Conservation (phyloP, 2,797 vertebrate species). For the Chelonia mydas region DNA sequence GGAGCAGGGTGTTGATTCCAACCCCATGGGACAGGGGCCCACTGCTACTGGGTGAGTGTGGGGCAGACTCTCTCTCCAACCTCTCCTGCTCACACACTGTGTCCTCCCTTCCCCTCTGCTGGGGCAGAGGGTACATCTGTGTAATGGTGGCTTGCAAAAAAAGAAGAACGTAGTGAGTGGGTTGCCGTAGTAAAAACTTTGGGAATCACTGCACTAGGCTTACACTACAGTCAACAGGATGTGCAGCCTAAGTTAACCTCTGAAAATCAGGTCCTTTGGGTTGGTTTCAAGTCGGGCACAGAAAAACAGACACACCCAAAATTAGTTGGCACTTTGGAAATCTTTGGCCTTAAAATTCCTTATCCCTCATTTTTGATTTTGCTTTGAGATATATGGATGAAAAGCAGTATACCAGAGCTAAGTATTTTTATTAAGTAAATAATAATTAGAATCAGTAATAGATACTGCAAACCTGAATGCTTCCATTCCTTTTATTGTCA, state of each 20-base stretch:
- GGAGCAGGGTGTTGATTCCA: background rate
- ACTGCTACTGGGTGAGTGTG: no score
- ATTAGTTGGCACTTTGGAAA: background rate
- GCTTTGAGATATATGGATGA: background rate
- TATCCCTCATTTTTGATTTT: background rate
- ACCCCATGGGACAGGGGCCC: background rate
- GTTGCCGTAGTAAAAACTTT: background rate
- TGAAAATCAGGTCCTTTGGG: background rate
- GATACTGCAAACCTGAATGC: background rate
- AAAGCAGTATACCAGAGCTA: background rate
- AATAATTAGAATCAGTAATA: background rate
- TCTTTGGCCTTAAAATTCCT: background rate
- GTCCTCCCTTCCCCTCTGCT: background rate
- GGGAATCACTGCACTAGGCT: background rate
- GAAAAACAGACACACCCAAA: background rate
- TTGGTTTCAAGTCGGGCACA: background rate
- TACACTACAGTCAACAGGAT: background rate
- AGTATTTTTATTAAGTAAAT: background rate
- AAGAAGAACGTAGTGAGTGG: background rate
- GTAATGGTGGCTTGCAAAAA: background rate
- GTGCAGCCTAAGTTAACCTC: background rate
- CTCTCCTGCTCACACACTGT: background rate
- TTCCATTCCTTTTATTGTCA: background rate
- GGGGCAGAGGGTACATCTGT: background rate
- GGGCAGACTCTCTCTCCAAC: background rate